Conservation (phyloP, 1,140 invertebrate genomes). For the Bemisia tabaci region DNA sequence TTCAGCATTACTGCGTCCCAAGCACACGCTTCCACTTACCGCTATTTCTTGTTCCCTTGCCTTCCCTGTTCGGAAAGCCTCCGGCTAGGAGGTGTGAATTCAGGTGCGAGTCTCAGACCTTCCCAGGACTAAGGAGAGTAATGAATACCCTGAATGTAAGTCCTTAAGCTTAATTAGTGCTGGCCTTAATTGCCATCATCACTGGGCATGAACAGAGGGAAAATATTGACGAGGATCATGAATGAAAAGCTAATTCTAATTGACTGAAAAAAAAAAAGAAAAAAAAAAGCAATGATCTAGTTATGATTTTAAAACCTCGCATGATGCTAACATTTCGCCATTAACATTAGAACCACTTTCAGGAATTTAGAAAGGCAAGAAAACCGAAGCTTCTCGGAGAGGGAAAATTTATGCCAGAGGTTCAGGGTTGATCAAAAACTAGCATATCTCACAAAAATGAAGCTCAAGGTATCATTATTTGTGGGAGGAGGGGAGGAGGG, state of each 20-base stretch:
- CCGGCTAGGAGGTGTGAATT: constrained; percentile 35
- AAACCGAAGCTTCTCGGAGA: too few species aligned
- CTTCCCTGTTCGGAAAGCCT: constrained; percentile 36
- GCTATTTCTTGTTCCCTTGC: constrained; percentile 39
- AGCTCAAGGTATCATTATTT: too few species aligned
- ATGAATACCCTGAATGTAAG: constrained; percentile 37
- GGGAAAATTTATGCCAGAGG: too few species aligned
- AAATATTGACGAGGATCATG: neutral
- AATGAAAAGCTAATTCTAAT: constrained; percentile 2
- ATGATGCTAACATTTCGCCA: too few species aligned
- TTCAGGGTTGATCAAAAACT: too few species aligned
- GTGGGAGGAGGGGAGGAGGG: too few species aligned
- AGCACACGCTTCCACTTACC: constrained; percentile 21
- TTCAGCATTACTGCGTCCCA: constrained; percentile 25
- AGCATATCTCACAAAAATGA: too few species aligned
- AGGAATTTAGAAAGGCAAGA: too few species aligned
- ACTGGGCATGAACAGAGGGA: constrained; percentile 2
- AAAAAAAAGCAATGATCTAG: too few species aligned
- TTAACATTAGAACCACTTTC: too few species aligned
- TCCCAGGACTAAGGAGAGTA: constrained; percentile 37
- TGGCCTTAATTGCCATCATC: constrained; percentile 17
- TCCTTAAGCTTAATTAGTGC: constrained; percentile 40
- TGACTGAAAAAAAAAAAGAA: too few species aligned
- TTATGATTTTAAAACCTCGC: too few species aligned
- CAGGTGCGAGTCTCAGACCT: constrained; percentile 39